Percentiles rank a stretch among this genome's conserved stretches.
phyloP scores from a whole-genome alignment of 2,113 vertebrate species.

The Neotoma lepida region DNA sequence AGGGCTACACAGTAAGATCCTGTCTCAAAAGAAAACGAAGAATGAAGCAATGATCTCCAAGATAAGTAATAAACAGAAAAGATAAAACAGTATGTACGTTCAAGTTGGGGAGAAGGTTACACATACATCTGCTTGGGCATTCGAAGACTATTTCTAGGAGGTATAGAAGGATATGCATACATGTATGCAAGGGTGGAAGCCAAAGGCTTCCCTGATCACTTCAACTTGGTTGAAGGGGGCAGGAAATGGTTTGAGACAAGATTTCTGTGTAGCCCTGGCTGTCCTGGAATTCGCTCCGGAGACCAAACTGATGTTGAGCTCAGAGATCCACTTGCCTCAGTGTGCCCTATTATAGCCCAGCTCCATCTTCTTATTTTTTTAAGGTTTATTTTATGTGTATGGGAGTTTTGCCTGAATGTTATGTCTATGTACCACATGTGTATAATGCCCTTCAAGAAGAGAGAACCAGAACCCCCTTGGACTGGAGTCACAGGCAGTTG shows the following conservation, averaged over 20 bases:
- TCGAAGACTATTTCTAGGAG: conserved; percentile 25
- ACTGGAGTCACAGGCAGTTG: too few relatives aligned
- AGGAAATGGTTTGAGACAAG: too few relatives aligned
- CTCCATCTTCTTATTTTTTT: not conserved
- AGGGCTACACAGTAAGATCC: not conserved
- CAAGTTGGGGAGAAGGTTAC: not conserved
- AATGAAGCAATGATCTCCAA: not conserved
- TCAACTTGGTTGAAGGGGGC: not conserved
- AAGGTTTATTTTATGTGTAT: not conserved
- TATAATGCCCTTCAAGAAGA: not conserved
- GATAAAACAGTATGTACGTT: not conserved
- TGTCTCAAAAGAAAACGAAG: not conserved
- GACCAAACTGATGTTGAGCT: too few relatives aligned
- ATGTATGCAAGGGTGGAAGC: not conserved
- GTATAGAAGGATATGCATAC: not conserved
- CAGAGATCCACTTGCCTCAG: too few relatives aligned
- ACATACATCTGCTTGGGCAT: not conserved
- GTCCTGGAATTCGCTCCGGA: too few relatives aligned
- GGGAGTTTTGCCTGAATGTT: not conserved
- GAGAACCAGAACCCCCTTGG: too few relatives aligned
- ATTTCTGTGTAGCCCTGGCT: too few relatives aligned
- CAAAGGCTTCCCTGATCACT: not conserved
- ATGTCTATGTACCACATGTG: not conserved
- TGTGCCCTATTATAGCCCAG: too few relatives aligned
- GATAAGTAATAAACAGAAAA: not conserved